Conservation (phyloP, 2,888 invertebrate genomes). For the Tanytarsus gracilentus region DNA sequence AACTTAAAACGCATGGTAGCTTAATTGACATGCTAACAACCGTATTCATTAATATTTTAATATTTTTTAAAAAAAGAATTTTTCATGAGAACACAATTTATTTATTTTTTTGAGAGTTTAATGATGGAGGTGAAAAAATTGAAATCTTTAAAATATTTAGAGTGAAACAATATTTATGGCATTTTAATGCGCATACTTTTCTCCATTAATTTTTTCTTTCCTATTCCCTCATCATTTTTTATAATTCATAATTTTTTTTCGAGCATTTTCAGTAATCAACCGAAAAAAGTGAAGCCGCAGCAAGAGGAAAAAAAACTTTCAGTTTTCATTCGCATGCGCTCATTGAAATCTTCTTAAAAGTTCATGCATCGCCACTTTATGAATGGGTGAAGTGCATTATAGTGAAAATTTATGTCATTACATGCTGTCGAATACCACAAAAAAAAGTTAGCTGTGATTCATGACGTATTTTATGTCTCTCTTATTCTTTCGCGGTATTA, state of each 20-base stretch:
- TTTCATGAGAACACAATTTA: slow-evolving; percentile 8
- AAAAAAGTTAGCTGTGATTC: too few species aligned
- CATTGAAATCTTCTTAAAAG: slow-evolving; percentile 25
- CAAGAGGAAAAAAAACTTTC: slow-evolving; percentile 16
- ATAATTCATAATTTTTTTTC: not conserved
- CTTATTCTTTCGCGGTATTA: not conserved
- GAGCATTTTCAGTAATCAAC: not conserved
- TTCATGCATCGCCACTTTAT: not conserved
- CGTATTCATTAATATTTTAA: too few species aligned
- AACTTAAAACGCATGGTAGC: too few species aligned
- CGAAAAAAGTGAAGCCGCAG: not conserved
- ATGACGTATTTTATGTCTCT: not conserved
- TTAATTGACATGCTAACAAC: too few species aligned
- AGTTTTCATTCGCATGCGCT: slow-evolving; percentile 10
- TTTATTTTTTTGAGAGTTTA: not conserved
- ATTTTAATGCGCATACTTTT: not conserved
- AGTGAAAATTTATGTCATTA: not conserved
- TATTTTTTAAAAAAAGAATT: too few species aligned
- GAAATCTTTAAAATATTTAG: slow-evolving; percentile 17
- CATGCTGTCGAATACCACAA: slow-evolving; percentile 1
- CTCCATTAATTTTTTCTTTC: not conserved
- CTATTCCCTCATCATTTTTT: not conserved
- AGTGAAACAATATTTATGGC: slow-evolving; percentile 25
- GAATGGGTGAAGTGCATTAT: not conserved
- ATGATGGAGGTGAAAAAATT: not conserved